Evolutionary conservation across 2,888 invertebrate species (phyloP).

Genomic region (Timema cristinae): DNA sequence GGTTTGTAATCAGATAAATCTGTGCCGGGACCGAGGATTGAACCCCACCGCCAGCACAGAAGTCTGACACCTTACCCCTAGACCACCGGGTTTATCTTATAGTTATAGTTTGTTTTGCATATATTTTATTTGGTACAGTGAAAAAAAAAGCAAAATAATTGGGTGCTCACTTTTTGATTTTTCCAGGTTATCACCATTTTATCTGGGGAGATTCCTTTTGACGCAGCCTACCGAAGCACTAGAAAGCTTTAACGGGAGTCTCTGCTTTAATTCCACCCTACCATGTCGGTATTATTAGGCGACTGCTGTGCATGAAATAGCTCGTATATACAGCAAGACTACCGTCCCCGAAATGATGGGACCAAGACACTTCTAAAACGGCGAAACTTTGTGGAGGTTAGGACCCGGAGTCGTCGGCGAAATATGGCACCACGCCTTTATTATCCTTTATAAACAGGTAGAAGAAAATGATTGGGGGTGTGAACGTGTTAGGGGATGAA

Average conservation of each 20-base stretch:
- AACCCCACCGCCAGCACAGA: no score
- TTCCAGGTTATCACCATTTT: not conserved
- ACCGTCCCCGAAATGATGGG: conserved; percentile 26
- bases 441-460: conserved; percentile 48
- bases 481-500: no score
- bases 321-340: conserved; percentile 21
- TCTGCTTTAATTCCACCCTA: conserved; percentile 22
- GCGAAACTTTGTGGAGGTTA: conserved; percentile 30
- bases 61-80: no score
- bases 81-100: no score
- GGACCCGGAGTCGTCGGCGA: conserved; percentile 34
- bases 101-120: no score
- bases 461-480: conserved; percentile 37
- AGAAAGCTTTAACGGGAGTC: conserved; percentile 17
- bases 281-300: conserved; percentile 20
- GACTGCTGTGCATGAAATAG: conserved; percentile 23
- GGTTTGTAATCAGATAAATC: no score
- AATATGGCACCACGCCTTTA: conserved; percentile 45
- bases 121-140: not conserved
- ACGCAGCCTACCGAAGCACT: conserved; percentile 6
- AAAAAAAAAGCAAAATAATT: no score
- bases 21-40: no score
- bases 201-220: not conserved
- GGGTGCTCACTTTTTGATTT: not conserved
- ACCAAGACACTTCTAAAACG: conserved; percentile 22